Evolutionary conservation across 2,888 invertebrate species (phyloP).

Genomic region (Reticulitermes lucifugus): DNA sequence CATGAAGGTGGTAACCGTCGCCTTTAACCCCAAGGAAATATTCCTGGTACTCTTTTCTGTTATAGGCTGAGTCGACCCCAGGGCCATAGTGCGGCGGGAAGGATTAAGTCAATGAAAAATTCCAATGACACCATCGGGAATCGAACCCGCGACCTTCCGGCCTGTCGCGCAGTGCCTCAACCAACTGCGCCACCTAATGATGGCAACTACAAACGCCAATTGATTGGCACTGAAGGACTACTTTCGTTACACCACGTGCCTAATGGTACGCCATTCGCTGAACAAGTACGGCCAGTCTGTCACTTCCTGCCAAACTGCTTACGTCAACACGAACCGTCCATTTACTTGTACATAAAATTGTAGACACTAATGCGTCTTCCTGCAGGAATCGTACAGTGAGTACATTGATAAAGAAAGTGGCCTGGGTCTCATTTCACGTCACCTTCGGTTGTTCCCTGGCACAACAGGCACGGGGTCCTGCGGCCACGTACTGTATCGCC

Average conservation of each 20-base stretch:
- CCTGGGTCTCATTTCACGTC: neutral
- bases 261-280: neutral
- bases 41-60: too few species aligned
- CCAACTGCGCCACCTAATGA: neutral
- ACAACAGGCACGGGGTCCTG: neutral
- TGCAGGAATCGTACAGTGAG: too few species aligned
- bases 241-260: neutral
- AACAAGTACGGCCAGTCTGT: neutral
- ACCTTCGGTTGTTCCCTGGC: neutral
- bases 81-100: too few species aligned
- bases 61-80: too few species aligned
- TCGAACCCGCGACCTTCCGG: too few species aligned
- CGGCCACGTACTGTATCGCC: too few species aligned
- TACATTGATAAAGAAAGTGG: neutral
- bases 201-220: too few species aligned
- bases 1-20: too few species aligned
- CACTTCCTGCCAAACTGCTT: neutral
- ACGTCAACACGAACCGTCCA: neutral
- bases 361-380: neutral
- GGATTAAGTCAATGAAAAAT: too few species aligned
- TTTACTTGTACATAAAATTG: neutral
- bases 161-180: too few species aligned
- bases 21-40: too few species aligned
- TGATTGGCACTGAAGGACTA: neutral
- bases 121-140: too few species aligned